phyloP scores from a whole-genome alignment of 2,113 vertebrate genomes.

The Thamnophis sirtalis region DNA sequence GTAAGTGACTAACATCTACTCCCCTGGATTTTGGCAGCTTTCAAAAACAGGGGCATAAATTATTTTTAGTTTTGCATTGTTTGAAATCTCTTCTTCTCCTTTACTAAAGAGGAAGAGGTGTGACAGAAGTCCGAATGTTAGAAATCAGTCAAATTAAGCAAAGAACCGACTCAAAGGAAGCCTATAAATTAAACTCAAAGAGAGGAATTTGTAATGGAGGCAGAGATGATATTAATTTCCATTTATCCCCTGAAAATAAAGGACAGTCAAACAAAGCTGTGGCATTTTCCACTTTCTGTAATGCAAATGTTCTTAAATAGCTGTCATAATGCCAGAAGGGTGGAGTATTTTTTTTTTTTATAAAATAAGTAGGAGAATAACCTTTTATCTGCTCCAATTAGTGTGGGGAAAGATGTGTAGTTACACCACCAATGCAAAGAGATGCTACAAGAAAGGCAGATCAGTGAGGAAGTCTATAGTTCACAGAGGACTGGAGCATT shows the following conservation, averaged over 20 bases:
- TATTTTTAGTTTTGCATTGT: conserved; percentile 11
- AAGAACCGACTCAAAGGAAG: not conserved
- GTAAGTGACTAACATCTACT: conserved; percentile 4
- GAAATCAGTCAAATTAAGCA: conserved; percentile 22
- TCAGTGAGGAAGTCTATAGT: not conserved
- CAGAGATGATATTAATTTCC: not conserved
- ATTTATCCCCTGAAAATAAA: not conserved
- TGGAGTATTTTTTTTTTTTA: not conserved
- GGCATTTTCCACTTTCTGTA: not conserved
- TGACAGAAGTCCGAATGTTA: not conserved
- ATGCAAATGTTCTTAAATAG: not conserved
- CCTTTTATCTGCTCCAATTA: not conserved
- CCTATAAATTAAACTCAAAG: not conserved
- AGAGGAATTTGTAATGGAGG: not conserved
- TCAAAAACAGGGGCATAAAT: not conserved
- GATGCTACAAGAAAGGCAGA: not conserved
- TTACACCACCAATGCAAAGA: not conserved
- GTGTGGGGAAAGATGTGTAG: not conserved
- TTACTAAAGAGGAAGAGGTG: not conserved
- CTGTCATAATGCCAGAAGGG: not conserved
- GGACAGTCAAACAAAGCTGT: not conserved
- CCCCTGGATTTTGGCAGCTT: not conserved
- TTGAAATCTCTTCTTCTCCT: not conserved
- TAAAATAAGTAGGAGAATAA: not conserved
- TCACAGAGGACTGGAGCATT: not conserved